Evolutionary conservation across 2,797 vertebrate species (phyloP).

Genomic region (Pogoniulus pusillus): DNA sequence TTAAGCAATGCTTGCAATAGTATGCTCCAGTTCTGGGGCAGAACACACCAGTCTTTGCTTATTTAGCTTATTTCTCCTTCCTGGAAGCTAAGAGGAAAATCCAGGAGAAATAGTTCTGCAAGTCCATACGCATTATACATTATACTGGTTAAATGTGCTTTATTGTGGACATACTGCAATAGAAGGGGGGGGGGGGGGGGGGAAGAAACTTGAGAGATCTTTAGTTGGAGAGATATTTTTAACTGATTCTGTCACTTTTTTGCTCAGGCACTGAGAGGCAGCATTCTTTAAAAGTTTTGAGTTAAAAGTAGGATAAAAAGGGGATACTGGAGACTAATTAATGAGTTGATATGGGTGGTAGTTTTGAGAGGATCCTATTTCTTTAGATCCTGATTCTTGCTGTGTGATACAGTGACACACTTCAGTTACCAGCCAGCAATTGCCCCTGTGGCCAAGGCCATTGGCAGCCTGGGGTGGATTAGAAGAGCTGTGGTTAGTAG

Average conservation of each 20-base stretch:
- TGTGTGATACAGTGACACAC: neutral
- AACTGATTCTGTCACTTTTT: neutral
- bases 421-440: neutral
- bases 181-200: neutral
- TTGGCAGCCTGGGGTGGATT: too few relatives aligned
- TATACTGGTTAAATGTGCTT: neutral
- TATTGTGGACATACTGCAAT: neutral
- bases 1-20: neutral
- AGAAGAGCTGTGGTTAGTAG: too few relatives aligned
- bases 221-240: neutral
- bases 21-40: neutral
- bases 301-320: neutral
- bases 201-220: neutral
- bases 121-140: neutral
- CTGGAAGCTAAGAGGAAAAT: neutral
- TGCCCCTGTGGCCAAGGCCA: too few relatives aligned
- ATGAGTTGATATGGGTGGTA: neutral
- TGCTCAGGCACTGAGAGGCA: neutral
- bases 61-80: neutral
- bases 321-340: neutral
- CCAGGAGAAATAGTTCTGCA: neutral
- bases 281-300: neutral
- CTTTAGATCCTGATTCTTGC: conserved; percentile 12
- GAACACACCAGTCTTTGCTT: neutral
- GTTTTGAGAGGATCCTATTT: neutral